Percentiles rank a stretch among this genome's conserved stretches.
Conservation (phyloP, 2,113 vertebrate genomes). For the Carassius carassius region DNA sequence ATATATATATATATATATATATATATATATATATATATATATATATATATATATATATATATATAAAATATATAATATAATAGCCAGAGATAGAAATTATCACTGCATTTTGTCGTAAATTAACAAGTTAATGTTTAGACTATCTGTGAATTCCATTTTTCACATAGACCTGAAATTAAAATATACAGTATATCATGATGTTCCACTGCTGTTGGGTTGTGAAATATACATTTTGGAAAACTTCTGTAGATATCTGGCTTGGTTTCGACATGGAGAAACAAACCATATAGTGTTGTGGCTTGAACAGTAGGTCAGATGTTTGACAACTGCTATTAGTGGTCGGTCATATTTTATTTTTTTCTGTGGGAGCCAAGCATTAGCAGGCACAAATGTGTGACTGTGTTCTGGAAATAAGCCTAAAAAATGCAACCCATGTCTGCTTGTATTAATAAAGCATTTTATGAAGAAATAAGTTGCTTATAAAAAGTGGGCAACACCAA, state of each 20-base stretch:
- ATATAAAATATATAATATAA: not conserved
- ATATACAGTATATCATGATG: conserved; percentile 13
- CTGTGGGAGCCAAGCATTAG: not conserved
- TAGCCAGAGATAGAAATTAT: not conserved
- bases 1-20: not conserved
- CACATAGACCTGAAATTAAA: conserved; percentile 7
- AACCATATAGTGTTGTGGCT: not conserved
- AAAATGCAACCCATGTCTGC: not conserved
- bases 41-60: not conserved
- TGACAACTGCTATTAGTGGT: conserved; percentile 42
- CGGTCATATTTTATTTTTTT: conserved; percentile 6
- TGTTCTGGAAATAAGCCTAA: not conserved
- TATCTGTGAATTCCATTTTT: conserved; percentile 7
- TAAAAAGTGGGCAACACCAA: not conserved
- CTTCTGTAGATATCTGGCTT: not conserved
- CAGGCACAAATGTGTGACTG: conserved; percentile 1
- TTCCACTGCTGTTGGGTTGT: not conserved
- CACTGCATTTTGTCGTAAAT: not conserved
- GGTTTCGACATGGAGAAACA: conserved; percentile 4
- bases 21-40: not conserved
- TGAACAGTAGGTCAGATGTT: not conserved
- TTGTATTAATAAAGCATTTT: not conserved
- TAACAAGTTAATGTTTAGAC: conserved; percentile 2
- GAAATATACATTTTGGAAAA: not conserved
- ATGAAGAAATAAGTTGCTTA: not conserved